These are phyloP conservation scores for Colaptes auratus DNA, from an alignment of 2,113 vertebrate species.

Conservation along the genomic window DNA sequence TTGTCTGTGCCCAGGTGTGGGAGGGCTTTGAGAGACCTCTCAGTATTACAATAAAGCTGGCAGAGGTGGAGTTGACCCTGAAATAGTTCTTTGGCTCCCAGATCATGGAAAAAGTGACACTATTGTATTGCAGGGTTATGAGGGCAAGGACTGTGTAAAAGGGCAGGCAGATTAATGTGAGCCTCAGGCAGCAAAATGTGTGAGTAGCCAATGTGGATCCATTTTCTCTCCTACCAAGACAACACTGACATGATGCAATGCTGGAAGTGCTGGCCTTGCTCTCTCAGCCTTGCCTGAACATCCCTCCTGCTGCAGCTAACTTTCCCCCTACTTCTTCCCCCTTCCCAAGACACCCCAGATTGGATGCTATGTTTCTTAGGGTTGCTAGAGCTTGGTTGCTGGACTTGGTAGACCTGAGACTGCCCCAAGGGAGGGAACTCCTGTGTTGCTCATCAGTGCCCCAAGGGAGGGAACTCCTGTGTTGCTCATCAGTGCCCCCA, in stretches of 20 bases:
- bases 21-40: background rate
- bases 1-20: background rate
- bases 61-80: background rate
- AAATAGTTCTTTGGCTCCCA: background rate
- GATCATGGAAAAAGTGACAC: background rate
- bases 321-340: background rate
- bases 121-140: background rate
- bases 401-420: background rate
- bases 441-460: background rate
- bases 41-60: background rate
- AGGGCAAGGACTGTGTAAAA: background rate
- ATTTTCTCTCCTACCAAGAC: background rate
- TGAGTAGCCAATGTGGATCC: background rate
- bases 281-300: background rate
- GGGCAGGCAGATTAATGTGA: background rate
- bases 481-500: background rate
- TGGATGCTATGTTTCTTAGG: background rate
- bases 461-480: background rate
- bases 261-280: background rate
- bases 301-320: background rate
- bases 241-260: background rate
- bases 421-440: background rate
- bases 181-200: background rate
- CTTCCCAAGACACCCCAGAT: background rate
- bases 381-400: background rate